These are phyloP conservation scores for Lagocephalus sceleratus DNA, from an alignment of 2,797 vertebrate species.

Conservation along the genomic window DNA sequence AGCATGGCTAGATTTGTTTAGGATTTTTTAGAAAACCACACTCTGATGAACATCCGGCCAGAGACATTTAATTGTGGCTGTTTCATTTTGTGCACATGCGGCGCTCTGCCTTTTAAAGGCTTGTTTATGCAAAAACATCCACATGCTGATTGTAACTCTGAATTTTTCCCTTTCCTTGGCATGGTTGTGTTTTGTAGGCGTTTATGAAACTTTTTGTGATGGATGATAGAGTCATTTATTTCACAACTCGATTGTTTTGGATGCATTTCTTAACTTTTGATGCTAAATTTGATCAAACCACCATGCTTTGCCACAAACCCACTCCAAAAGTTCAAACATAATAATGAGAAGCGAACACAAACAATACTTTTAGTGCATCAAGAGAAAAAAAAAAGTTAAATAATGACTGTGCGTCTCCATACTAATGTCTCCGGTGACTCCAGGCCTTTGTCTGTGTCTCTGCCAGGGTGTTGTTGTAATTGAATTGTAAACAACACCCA, in stretches of 20 bases:
- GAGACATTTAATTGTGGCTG: conserved; percentile 70
- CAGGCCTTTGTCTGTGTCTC: conserved; percentile 55
- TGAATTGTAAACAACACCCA: conserved; percentile 74
- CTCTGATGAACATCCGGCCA: conserved; percentile 77
- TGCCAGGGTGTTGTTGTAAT: conserved; percentile 55
- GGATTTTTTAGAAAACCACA: conserved; percentile 70
- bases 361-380: conserved; percentile 47
- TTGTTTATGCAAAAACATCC: conserved; percentile 69
- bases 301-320: not conserved
- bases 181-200: conserved; percentile 9
- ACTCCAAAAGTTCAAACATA: not conserved
- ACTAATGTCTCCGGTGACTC: conserved; percentile 49
- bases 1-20: conserved; percentile 62
- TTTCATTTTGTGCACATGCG: conserved; percentile 59
- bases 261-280: not conserved
- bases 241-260: conserved; percentile 1
- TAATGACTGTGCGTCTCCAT: conserved; percentile 60
- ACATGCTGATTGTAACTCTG: conserved; percentile 63
- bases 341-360: conserved; percentile 31
- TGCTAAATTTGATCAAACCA: not conserved
- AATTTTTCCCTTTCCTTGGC: conserved; percentile 26
- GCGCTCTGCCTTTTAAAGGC: conserved; percentile 57
- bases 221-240: conserved; percentile 2
- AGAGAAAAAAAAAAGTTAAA: conserved; percentile 51
- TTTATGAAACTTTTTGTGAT: conserved; percentile 5